Base-by-base conservation (phyloP, 2,797 vertebrate species). In the Sebastes matsubarae region DNA sequence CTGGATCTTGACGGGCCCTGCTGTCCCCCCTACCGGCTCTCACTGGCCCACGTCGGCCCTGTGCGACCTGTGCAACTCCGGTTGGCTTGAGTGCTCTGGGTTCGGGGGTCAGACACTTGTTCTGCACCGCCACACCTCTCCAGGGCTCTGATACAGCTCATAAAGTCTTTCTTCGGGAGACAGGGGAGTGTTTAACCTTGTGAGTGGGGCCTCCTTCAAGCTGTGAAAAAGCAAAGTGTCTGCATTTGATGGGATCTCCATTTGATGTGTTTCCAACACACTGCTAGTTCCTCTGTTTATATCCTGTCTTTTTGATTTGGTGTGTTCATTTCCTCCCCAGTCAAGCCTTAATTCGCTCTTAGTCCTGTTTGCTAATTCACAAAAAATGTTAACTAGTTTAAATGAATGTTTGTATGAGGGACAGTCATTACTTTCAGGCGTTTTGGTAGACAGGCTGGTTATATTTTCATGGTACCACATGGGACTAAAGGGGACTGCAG, bases 181-280 rank as follows among this genome's bases (percentile, higher is more conserved):
- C 71, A 58, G 77, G 69, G 67, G 75, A 83, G 63, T 72, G 25
- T 75, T 91, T 87, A 85, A 87, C 78, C 72, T 69, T 52, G 70
- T 79, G 52, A 87, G 65, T 38, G 67, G 52, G 73, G 83, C 68
- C 68, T 74, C 61, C 9, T 29, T 80, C 75, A 78, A 84, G 77
- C 88, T 85, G 84, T 80, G 61, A 88, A 69, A 82, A 77, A 89
- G 81, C 52, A 74, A 80, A 34, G 50, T 77, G 77, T 79, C 73
- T 75, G 22, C 57, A 63, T 78, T 82, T 68, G 59, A 69, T 60
- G 77, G 30, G 52, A 76, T 72, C 70, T 61, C 25, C 76, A 79
- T 86, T 80, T 80, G 36, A 84, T 71, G 59, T 42, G 30, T 85
- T 86, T 87, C 74, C 71, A 89, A 54, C 71, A 79, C 52, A 16